phyloP scores from a whole-genome alignment of 2,888 invertebrate genomes.

The Hetaerina titia region DNA sequence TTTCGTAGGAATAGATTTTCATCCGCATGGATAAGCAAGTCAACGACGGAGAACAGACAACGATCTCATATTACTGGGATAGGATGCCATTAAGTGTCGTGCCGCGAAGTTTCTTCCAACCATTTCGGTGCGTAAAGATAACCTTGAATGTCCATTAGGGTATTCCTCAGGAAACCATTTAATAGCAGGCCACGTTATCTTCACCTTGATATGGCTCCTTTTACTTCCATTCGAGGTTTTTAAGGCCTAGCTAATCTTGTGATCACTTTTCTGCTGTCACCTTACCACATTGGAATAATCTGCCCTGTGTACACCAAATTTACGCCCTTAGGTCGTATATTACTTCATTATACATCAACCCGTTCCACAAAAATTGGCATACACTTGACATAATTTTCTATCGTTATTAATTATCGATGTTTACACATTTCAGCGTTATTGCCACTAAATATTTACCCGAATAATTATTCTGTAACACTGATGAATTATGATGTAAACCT shows the following conservation, averaged over 20 bases:
- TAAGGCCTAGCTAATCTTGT: not conserved
- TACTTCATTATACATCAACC: too few relatives aligned
- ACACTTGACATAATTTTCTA: too few relatives aligned
- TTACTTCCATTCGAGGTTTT: not conserved
- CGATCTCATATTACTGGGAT: not conserved
- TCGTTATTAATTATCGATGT: too few relatives aligned
- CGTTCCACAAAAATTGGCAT: too few relatives aligned
- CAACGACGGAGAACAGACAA: not conserved
- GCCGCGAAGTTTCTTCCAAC: not conserved
- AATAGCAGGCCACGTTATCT: too few relatives aligned
- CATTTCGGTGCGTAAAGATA: not conserved
- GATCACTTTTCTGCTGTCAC: not conserved
- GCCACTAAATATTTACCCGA: too few relatives aligned
- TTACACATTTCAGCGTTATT: too few relatives aligned
- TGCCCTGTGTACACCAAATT: too few relatives aligned
- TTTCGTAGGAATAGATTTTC: not conserved
- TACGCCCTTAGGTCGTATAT: too few relatives aligned
- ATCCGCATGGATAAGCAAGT: not conserved
- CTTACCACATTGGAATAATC: not conserved
- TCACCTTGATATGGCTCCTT: too few relatives aligned
- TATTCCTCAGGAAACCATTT: not conserved
- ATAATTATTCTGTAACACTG: too few relatives aligned
- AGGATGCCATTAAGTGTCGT: not conserved
- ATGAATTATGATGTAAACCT: too few relatives aligned
- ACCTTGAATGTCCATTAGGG: not conserved